Evolutionary conservation across 2,888 invertebrate species (phyloP).

Genomic region (Belgica antarctica): DNA sequence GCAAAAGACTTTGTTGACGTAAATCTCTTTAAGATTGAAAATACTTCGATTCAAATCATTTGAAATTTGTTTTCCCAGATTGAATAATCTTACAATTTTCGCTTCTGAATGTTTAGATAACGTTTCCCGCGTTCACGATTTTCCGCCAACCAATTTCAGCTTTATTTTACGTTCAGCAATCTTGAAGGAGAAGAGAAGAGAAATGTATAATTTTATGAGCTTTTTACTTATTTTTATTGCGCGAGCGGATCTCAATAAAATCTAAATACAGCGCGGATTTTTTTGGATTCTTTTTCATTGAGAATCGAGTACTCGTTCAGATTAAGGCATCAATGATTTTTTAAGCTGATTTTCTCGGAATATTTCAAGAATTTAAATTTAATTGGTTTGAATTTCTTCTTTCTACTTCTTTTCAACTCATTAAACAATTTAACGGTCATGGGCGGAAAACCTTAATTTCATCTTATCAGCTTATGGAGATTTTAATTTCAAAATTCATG

Average conservation of each 20-base stretch:
- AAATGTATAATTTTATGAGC: conserved; percentile 26
- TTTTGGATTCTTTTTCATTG: not conserved
- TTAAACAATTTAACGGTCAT: conserved; percentile 9
- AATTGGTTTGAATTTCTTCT: conserved; percentile 24
- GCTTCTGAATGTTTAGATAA: conserved; percentile 9
- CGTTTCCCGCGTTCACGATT: conserved; percentile 7
- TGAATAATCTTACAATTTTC: conserved; percentile 30
- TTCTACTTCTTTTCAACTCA: conserved; percentile 19
- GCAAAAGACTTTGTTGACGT: not conserved
- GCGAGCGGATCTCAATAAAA: conserved; percentile 21
- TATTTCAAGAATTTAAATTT: conserved; percentile 26
- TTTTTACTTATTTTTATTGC: conserved; percentile 30
- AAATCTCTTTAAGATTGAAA: conserved; percentile 32
- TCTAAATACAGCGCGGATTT: conserved; percentile 24
- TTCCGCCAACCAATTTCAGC: conserved; percentile 25
- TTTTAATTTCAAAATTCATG: conserved; percentile 17
- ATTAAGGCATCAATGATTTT: conserved; percentile 35
- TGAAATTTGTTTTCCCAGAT: conserved; percentile 33
- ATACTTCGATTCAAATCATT: conserved; percentile 27
- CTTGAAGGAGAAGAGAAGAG: not conserved
- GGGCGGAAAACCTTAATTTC: not conserved
- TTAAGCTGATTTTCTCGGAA: conserved; percentile 12
- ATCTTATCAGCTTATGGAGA: conserved; percentile 25
- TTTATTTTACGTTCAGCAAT: conserved; percentile 10
- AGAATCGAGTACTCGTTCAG: too few species aligned